Evolutionary conservation across 2,797 vertebrate species (phyloP), one percentile per base, ranked within the genome.

Genomic region (Melanotaenia pygmaea): DNA sequence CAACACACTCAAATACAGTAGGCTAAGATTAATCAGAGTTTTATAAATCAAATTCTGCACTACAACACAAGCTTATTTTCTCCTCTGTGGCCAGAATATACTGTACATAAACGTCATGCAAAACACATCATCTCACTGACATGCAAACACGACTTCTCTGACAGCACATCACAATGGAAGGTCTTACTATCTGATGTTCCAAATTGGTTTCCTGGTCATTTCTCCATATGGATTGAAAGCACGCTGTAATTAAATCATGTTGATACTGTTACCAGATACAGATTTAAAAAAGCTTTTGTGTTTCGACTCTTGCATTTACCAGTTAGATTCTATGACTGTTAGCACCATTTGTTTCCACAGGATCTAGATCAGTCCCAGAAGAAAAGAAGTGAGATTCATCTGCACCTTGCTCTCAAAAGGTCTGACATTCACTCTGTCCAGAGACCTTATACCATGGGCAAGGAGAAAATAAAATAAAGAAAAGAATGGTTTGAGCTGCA

Each of bases 401-500:
- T 61, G 18, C 28, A 63, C 66, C 70, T 67, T 72, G 10, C 47
- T 70, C 76, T 79, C 56, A 57, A 77, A 74, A 82, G 56, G 47
- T 45, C 53, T 80, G 72, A 82, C 72, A 69, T 79, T 82, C 60
- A 72, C 51, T 38, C 34, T 20, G 40, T 74, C 30, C 38, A 26
- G 43, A 38, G 26, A 81, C 32, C n/a, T 53, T 59, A 61, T 74
- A 76, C 56, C 22, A 70, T 32, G n/a, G 30, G 72, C 7, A 40
- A 53, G 54, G 66, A 72, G 30, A 59, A 78, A 75, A 50, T 1
- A 67, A 56, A 28, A 45, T 18, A 69, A 76, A 24, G 53, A 65
- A 76, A 43, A 1, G 22, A 13, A 57, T 6, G 53, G 16, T 24
- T 65, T 22, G 26, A 73, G 56, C 24, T 28, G 64, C 59, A 22